These are phyloP conservation scores for Hipposideros larvatus DNA, from an alignment of 2,797 vertebrate species.

Conservation along the genomic window DNA sequence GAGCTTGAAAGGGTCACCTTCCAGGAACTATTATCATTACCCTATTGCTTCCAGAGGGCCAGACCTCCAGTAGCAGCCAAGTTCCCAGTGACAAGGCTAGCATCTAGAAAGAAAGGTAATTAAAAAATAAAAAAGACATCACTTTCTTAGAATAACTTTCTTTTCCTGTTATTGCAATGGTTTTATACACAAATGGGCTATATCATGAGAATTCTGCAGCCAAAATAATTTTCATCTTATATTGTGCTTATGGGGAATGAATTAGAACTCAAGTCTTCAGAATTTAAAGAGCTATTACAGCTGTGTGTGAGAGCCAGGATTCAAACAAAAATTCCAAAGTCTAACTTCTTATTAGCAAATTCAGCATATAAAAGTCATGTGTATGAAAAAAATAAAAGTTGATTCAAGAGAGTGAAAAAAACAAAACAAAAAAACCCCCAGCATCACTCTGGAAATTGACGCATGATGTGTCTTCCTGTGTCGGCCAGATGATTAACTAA, in stretches of 20 bases:
- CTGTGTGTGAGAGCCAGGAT: neutral
- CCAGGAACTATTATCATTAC: neutral
- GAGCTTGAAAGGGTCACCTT: neutral
- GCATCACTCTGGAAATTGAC: conserved; percentile 18
- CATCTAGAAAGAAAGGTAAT: conserved; percentile 53
- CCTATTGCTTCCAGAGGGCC: neutral
- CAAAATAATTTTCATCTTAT: conserved; percentile 60
- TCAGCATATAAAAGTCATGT: neutral
- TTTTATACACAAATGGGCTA: conserved; percentile 57
- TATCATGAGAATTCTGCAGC: neutral
- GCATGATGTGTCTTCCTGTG: neutral
- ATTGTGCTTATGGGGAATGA: conserved; percentile 15
- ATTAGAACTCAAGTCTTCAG: conserved; percentile 60
- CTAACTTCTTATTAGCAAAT: conserved; percentile 60
- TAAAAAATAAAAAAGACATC: conserved; percentile 43
- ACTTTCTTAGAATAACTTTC: conserved; percentile 28
- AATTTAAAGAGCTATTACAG: conserved; percentile 44
- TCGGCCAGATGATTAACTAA: neutral
- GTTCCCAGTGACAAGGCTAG: neutral
- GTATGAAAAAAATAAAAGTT: neutral
- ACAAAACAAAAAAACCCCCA: neutral
- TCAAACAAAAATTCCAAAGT: conserved; percentile 19
- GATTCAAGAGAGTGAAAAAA: neutral
- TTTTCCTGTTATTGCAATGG: neutral
- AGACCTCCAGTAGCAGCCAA: neutral